Evolutionary conservation across 1,140 invertebrate species (phyloP), one percentile per base, ranked within the genome.

Genomic region (Pygmarrhopalites habei): DNA sequence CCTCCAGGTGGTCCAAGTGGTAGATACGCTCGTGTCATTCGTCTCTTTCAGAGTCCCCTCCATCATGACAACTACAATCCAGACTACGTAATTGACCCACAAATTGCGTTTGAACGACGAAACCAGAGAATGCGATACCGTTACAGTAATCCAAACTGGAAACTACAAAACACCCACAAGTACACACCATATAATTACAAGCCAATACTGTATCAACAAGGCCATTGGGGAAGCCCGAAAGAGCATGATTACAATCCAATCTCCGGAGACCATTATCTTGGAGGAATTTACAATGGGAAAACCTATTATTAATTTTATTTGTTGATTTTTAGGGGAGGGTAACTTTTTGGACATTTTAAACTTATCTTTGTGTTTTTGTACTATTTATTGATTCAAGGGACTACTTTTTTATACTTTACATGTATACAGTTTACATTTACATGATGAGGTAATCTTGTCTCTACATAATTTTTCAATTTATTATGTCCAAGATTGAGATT

Each of bases 61-160:
- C 29, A 56, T 41, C 49, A 52, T 29, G 53, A 56, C 35, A 14
- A 4, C 19, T 56, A 56, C 53, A 56, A 56, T 19, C 53, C 53
- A 2, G 53, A 56, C 15, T 56, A 56, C 53, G 30, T 56, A 17
- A 39, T 56, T 39, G 30, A 56, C 23, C 53, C 53, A 3, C 3
- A 3, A 3, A 39, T 56, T 35, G 53, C 53, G 5, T 21, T 56
- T 3, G 21, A 56, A 3, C 30, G 35, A 12, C 29, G 53, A 2
- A 56, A 56, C 30, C 4, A 41, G 29, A 21, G 53, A 32, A 56
- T 56, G 53, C 7, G 25, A 14, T 7, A 56, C n/a, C 53, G 53
- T 39, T 56, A 56, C 25, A 39, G 30, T 12, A 35, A 39, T 23
- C 53, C 53, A n/a, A 2, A 17, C 29, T 56, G 53, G 53, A 21